phyloP scores from a whole-genome alignment of 2,888 invertebrate species.

The Tineola bisselliella region DNA sequence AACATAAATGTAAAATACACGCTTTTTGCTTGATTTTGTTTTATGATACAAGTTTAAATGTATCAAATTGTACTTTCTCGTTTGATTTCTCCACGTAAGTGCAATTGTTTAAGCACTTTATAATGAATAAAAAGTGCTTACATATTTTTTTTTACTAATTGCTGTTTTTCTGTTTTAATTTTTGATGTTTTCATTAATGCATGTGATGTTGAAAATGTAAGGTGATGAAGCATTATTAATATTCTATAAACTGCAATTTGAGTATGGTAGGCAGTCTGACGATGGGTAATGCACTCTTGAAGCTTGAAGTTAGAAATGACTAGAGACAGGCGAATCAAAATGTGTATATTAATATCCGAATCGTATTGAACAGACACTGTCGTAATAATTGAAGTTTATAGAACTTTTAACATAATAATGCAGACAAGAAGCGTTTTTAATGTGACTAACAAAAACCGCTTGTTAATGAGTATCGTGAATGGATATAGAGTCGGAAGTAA shows the following conservation, averaged over 20 bases:
- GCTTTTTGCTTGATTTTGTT: too few relatives aligned
- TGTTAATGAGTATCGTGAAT: not conserved
- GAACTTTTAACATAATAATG: not conserved
- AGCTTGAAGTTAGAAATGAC: too few relatives aligned
- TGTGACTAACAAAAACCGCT: not conserved
- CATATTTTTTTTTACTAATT: too few relatives aligned
- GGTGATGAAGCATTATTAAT: not conserved
- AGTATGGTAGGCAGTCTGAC: too few relatives aligned
- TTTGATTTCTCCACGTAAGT: too few relatives aligned
- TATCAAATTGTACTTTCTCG: too few relatives aligned
- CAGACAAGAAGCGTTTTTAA: not conserved
- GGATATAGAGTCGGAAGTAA: constrained; percentile 5
- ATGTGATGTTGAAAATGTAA: not conserved
- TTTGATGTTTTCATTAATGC: not conserved
- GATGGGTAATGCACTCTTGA: not conserved
- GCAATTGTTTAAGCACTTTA: too few relatives aligned
- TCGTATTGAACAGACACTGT: too few relatives aligned
- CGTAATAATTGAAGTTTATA: not conserved
- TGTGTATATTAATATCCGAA: too few relatives aligned
- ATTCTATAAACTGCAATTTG: not conserved
- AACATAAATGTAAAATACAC: not conserved
- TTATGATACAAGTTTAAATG: too few relatives aligned
- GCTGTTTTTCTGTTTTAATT: not conserved
- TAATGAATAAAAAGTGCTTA: too few relatives aligned
- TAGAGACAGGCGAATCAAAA: too few relatives aligned